phyloP scores from a whole-genome alignment of 2,888 invertebrate species.

The Morpho helenor region DNA sequence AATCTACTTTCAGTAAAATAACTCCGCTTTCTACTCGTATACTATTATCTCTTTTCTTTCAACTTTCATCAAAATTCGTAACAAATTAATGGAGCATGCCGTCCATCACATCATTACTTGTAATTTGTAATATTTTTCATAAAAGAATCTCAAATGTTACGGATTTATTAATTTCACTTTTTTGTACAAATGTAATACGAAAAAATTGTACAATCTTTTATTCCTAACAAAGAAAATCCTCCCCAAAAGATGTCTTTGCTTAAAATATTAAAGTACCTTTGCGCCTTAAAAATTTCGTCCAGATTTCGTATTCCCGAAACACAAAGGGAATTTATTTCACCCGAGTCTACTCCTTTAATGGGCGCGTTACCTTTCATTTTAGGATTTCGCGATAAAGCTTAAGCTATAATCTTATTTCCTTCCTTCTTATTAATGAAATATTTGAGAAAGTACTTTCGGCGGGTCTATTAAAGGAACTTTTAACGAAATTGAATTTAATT shows the following conservation, averaged over 20 bases:
- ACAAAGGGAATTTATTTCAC: constrained; percentile 27
- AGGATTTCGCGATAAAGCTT: constrained; percentile 17
- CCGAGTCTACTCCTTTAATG: constrained; percentile 24
- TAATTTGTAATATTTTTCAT: neutral
- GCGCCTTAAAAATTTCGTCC: constrained; percentile 20
- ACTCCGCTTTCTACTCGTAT: no score
- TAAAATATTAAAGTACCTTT: constrained; percentile 19
- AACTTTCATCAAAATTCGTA: neutral
- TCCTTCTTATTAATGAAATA: constrained; percentile 3
- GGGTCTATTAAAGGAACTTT: constrained; percentile 4
- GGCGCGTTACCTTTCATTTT: constrained; percentile 23
- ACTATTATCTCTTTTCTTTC: neutral
- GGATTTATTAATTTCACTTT: constrained; percentile 3
- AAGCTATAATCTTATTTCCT: constrained; percentile 13
- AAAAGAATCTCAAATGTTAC: neutral
- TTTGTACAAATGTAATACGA: constrained; percentile 1
- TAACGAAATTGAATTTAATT: neutral
- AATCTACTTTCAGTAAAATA: no score
- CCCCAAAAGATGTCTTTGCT: constrained; percentile 13
- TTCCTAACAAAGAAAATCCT: constrained; percentile 10
- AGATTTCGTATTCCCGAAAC: constrained; percentile 19
- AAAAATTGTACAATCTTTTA: constrained; percentile 3
- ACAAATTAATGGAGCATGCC: neutral
- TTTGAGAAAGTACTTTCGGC: constrained; percentile 6
- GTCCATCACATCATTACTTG: neutral